Evolutionary conservation across 2,888 invertebrate genomes (phyloP), one percentile per base, ranked within the genome.

Genomic region (Coenonympha arcania): DNA sequence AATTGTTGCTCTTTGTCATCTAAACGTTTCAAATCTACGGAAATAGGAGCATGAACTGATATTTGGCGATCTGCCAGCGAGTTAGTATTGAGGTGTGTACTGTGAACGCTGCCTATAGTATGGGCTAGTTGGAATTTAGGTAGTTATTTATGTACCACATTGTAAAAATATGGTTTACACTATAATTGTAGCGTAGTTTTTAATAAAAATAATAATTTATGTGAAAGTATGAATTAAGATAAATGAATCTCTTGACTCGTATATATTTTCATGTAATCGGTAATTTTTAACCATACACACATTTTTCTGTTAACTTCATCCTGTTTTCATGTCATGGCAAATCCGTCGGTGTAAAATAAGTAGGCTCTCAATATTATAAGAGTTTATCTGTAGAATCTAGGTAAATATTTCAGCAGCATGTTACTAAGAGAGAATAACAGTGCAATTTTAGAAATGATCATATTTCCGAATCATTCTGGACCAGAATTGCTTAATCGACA

Each of bases 1-100:
- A 24, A 39, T 36, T 28, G 6, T 48, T 62, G 46, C 41, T 63
- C 63, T 64, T 64, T 69, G 66, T 57, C 56, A 48, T 47, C 56
- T 54, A 65, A 64, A 65, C 64, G 64, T 64, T 61, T 50, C 58
- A 62, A 64, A 66, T 66, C 66, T 65, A 74, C 77, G 73, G 69
- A 78, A 78, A 78, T 78, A 80, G 77, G 57, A 58, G 56, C 65
- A 68, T 61, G 63, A 61, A 65, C 65, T 63, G 5, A 56, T 62
- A 62, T 65, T 69, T 80, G 79, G 79, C 76, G 54, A 24, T 5
- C 13, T 16, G 70, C 71, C 76, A 73, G 65, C 39, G 8, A 16
- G n/a, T n/a, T 51, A 47, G 58, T 58, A 55, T 39, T 39, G 39
- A 19, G 43, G 47, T 51, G 22, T 16, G 33, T 20, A 26, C 26